These are phyloP conservation scores for Bombus superbus DNA, from an alignment of 1,140 invertebrate species.

Conservation along the genomic window DNA sequence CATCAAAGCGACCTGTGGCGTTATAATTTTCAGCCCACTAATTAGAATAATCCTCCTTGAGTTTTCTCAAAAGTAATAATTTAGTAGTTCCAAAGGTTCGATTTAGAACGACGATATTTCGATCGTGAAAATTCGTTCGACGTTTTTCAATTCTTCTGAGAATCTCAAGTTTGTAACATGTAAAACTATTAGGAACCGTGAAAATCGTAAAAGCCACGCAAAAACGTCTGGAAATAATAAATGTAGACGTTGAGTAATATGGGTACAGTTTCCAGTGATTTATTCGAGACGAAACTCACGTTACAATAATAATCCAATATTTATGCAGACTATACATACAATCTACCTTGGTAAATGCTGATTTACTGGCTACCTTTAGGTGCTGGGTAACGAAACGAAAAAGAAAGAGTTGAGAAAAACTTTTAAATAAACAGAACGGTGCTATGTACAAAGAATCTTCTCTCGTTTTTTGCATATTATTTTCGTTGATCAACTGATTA, in stretches of 20 bases:
- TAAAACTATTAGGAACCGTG: neutral
- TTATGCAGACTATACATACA: slow-evolving; percentile 63
- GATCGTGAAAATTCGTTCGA: neutral
- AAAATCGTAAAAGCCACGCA: neutral
- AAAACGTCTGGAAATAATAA: slow-evolving; percentile 1
- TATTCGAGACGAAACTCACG: slow-evolving; percentile 61
- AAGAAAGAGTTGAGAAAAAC: slow-evolving; percentile 18
- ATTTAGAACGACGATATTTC: neutral
- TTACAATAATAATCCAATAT: slow-evolving; percentile 57
- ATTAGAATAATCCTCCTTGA: neutral
- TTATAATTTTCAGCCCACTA: neutral
- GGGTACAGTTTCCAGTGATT: slow-evolving; percentile 56
- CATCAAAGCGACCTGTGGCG: neutral
- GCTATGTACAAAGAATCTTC: slow-evolving; percentile 68
- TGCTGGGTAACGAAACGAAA: slow-evolving; percentile 39
- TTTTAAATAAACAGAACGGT: slow-evolving; percentile 68
- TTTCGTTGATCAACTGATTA: neutral
- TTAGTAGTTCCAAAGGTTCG: neutral
- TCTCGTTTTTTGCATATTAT: slow-evolving; percentile 34
- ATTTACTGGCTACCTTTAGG: slow-evolving; percentile 64
- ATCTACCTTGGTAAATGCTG: slow-evolving; percentile 66
- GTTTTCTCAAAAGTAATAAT: neutral
- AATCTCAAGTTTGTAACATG: neutral
- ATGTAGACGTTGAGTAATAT: slow-evolving; percentile 6
- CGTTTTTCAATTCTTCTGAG: neutral